Percentiles rank a stretch among this genome's conserved stretches.
phyloP scores from a whole-genome alignment of 1,140 invertebrate species.

The Nasonia longicornis region DNA sequence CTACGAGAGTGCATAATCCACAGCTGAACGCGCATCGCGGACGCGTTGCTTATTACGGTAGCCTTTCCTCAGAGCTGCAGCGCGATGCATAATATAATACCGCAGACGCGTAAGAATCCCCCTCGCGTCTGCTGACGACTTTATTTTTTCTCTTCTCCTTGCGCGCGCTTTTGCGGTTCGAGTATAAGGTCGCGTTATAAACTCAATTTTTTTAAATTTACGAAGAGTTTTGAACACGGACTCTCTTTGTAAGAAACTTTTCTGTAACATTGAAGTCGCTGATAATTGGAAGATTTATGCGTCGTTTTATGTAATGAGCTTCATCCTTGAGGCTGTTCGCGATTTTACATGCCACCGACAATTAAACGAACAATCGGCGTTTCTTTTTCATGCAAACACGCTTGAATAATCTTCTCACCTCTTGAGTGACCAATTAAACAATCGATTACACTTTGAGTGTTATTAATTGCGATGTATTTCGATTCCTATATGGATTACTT shows the following conservation, averaged over 20 bases:
- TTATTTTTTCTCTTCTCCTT: background rate
- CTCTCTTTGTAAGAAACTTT: no score
- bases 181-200: background rate
- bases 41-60: slow-evolving; percentile 8
- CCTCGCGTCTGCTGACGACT: background rate
- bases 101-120: background rate
- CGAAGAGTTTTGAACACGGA: background rate
- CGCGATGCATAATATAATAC: slow-evolving; percentile 28
- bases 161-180: background rate
- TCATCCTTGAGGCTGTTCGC: background rate
- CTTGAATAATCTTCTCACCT: background rate
- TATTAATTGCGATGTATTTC: no score
- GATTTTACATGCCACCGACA: background rate
- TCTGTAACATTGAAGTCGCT: no score
- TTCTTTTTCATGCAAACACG: background rate
- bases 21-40: background rate
- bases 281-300: slow-evolving; percentile 6
- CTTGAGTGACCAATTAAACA: background rate
- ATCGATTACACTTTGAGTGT: background rate
- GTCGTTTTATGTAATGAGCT: background rate
- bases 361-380: background rate
- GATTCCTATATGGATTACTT: no score
- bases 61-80: background rate
- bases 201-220: background rate
- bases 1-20: background rate